Evolutionary conservation across 2,113 vertebrate species (phyloP).

Genomic region (Oryzias melastigma): DNA sequence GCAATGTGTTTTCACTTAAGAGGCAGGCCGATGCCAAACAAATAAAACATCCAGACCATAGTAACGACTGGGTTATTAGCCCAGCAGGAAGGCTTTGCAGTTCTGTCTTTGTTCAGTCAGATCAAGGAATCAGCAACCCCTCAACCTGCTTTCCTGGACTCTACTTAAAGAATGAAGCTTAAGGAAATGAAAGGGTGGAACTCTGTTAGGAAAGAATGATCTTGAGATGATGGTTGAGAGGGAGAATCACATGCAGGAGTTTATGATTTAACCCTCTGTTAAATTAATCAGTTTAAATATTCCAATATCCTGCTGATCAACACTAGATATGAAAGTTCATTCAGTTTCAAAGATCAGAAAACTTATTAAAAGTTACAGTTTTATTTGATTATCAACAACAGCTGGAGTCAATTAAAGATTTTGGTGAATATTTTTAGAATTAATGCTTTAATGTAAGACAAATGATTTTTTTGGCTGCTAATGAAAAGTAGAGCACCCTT

Average conservation of each 20-base stretch:
- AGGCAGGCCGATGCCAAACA: conserved; percentile 5
- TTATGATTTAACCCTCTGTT: conserved; percentile 25
- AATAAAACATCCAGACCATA: conserved; percentile 9
- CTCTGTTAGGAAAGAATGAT: conserved; percentile 11
- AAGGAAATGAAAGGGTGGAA: conserved; percentile 44
- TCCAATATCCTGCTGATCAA: neutral
- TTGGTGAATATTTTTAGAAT: too few relatives aligned
- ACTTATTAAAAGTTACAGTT: too few relatives aligned
- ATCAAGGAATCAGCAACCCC: conserved; percentile 5
- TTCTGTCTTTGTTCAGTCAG: conserved; percentile 24
- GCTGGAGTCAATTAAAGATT: too few relatives aligned
- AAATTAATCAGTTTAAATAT: conserved; percentile 5
- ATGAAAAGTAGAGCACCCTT: neutral
- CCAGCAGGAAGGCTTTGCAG: conserved; percentile 32
- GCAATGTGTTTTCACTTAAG: conserved; percentile 15
- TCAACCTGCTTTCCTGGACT: conserved; percentile 8
- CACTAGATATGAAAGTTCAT: neutral
- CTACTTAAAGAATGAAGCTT: neutral
- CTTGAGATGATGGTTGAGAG: conserved; percentile 15
- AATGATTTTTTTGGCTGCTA: too few relatives aligned
- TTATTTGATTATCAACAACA: too few relatives aligned
- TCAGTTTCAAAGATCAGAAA: neutral
- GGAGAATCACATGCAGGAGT: conserved; percentile 13
- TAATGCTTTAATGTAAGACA: too few relatives aligned
- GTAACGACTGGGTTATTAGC: too few relatives aligned